Evolutionary conservation across 1,140 invertebrate species (phyloP).

Genomic region (Phymorhynchus buccinoides): DNA sequence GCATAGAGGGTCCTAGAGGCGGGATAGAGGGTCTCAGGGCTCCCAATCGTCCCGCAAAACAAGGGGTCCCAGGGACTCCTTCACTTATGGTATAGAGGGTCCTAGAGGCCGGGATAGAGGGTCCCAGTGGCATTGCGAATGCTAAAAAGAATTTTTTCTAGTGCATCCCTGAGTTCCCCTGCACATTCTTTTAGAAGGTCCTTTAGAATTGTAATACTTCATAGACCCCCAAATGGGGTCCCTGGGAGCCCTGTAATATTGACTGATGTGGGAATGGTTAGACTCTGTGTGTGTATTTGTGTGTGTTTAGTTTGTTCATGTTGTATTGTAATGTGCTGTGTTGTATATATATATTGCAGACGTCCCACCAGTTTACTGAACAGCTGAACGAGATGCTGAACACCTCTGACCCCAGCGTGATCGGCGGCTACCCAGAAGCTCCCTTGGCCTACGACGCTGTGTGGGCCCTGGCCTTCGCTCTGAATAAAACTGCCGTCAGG

Average conservation of each 20-base stretch:
- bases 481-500: slow-evolving; percentile 87
- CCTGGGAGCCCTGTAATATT: slow-evolving; percentile 90
- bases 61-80: not conserved
- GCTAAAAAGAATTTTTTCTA: too few species aligned
- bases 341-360: slow-evolving; percentile 74
- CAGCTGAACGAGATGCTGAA: slow-evolving; percentile 85
- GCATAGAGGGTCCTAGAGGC: too few species aligned
- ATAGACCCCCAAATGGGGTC: too few species aligned
- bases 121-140: slow-evolving; percentile 87
- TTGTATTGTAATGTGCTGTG: not conserved
- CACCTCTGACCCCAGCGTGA: slow-evolving; percentile 77
- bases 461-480: slow-evolving; percentile 96
- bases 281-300: slow-evolving; percentile 10
- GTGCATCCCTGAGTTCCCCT: too few species aligned
- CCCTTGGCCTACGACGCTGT: slow-evolving; percentile 99
- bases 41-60: too few species aligned
- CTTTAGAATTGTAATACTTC: too few species aligned
- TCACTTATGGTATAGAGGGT: too few species aligned
- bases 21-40: too few species aligned
- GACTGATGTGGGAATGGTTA: slow-evolving; percentile 93
- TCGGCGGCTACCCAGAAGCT: slow-evolving; percentile 93
- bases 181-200: too few species aligned
- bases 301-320: not conserved
- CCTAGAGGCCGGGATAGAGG: slow-evolving; percentile 79
- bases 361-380: slow-evolving; percentile 77